Evolutionary conservation across 2,888 invertebrate species (phyloP).

Genomic region (Rhodophaea formosa): DNA sequence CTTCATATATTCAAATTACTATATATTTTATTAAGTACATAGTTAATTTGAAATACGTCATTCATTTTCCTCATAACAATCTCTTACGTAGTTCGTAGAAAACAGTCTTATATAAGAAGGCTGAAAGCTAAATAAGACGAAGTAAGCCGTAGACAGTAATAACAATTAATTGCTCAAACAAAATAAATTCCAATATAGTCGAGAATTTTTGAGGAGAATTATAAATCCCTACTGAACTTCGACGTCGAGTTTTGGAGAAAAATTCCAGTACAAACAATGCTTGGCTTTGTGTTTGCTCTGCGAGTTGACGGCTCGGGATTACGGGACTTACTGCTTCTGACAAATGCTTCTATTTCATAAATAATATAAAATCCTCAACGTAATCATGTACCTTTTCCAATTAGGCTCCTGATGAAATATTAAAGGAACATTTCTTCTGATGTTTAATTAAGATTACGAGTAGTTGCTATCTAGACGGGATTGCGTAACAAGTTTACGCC

Average conservation of each 20-base stretch:
- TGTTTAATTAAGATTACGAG: background rate
- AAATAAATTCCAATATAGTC: constrained; percentile 9
- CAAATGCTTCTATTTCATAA: constrained; percentile 31
- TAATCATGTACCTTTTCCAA: constrained; percentile 6
- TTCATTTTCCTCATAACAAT: background rate
- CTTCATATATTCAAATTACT: too few species aligned
- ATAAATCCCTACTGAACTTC: constrained; percentile 32
- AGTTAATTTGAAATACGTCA: too few species aligned
- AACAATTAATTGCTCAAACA: constrained; percentile 15
- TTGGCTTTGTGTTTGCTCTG: constrained; percentile 41
- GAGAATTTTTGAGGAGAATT: constrained; percentile 23
- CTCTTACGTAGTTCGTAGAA: background rate
- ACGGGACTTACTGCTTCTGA: constrained; percentile 44
- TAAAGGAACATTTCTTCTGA: background rate
- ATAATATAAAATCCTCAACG: constrained; percentile 13
- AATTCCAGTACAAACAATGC: constrained; percentile 36
- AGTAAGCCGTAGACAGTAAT: background rate
- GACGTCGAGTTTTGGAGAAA: constrained; percentile 33
- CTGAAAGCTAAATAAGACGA: background rate
- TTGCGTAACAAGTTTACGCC: too few species aligned
- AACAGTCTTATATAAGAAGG: background rate
- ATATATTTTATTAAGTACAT: too few species aligned
- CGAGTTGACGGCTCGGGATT: constrained; percentile 50
- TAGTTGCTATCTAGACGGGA: background rate
- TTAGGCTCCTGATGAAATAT: background rate